Percentiles rank a stretch among this genome's conserved stretches.
Evolutionary conservation across 2,113 vertebrate species (phyloP).

Genomic region (Ictidomys tridecemlineatus): DNA sequence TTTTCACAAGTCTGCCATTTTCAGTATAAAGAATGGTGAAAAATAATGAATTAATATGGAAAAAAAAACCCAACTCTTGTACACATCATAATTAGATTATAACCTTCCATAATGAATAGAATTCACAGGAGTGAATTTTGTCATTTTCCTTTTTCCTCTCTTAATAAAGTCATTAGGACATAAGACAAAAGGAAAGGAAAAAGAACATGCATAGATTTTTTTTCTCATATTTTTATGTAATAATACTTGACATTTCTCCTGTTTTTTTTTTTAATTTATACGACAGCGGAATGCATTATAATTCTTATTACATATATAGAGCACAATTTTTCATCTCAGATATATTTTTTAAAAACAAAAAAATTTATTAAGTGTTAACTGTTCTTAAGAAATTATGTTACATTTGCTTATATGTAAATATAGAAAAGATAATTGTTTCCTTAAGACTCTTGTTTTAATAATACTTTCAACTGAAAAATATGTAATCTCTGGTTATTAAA

Average conservation of each 20-base stretch:
- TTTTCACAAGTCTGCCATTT: slow-evolving; percentile 6
- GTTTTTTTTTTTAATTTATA: too few species aligned
- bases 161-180: neutral
- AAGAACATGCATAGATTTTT: neutral
- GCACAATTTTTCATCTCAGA: too few species aligned
- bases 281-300: too few species aligned
- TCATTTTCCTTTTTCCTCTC: neutral
- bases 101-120: neutral
- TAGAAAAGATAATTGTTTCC: neutral
- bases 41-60: neutral
- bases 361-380: neutral
- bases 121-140: slow-evolving; percentile 2
- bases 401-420: neutral
- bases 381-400: neutral
- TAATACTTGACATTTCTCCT: too few species aligned
- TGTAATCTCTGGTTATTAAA: neutral
- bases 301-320: too few species aligned
- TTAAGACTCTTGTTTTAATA: neutral
- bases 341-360: neutral
- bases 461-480: neutral
- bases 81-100: neutral
- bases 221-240: too few species aligned
- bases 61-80: neutral
- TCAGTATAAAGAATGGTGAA: neutral
- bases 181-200: neutral